Evolutionary conservation across 1,140 invertebrate genomes (phyloP), one percentile per base, ranked within the genome.

Genomic region (Tribolium castaneum): DNA sequence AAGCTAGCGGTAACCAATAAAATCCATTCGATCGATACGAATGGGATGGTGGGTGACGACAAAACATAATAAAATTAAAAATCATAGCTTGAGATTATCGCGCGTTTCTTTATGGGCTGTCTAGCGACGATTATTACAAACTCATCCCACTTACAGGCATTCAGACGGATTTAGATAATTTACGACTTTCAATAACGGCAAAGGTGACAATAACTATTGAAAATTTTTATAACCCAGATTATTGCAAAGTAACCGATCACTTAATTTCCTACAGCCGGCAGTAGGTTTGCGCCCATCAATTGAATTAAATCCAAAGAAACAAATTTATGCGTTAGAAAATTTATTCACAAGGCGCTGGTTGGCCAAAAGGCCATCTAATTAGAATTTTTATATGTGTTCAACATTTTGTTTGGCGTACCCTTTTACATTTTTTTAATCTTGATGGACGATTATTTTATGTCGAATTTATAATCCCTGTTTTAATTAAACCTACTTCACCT

Each of bases 1-100:
- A 66, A 66, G 59, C 30, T 66, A 66, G 12, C 25, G 59, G 59
- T 66, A 66, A 66, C 30, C 30, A 66, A 66, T 66, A 66, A 66
- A 34, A 66, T 66, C 34, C 25, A 66, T 66, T 66, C 30, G 10
- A n/a, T 34, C 59, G n/a, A 66, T 35, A 66, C 39, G 30, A 66
- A 35, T 35, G 54, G 19, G 5, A 59, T 59, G 54, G 54, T 59
- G 54, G 54, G 54, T 59, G 54, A 59, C 54, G 14, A 25, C 39
- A 45, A 22, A 22, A 59, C 19, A 14, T 16, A 52, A 52, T 52
- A 14, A 52, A 52, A 19, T 52, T 19, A 52, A 52, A 52, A 52
- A 52, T 52, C 51, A 19, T 52, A 52, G 13, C 16, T 52, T 14
- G 7, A 52, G 51, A 52, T 52, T 52, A 19, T 52, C 51, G 10